Conservation (phyloP, 2,113 vertebrate genomes). For the Pseudopodoces humilis region DNA sequence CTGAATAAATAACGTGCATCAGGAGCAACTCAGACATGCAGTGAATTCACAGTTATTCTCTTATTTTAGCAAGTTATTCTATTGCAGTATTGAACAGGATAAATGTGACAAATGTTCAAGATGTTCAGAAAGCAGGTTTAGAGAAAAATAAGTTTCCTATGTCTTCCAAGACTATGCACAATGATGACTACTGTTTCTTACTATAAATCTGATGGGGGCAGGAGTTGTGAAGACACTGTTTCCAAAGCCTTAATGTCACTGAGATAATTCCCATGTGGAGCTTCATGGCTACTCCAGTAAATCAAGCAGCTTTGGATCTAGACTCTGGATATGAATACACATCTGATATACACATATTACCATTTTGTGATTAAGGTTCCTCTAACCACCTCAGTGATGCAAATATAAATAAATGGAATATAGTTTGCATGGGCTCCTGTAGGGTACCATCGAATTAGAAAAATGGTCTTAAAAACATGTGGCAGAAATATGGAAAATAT, state of each 20-base stretch:
- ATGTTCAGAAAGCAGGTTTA: not conserved
- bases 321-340: not conserved
- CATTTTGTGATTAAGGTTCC: not conserved
- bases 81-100: not conserved
- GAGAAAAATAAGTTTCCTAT: not conserved
- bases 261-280: not conserved
- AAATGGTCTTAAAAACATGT: not conserved
- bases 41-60: not conserved
- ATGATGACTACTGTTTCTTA: not conserved
- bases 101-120: not conserved
- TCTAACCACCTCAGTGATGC: not conserved
- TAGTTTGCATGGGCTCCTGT: not conserved
- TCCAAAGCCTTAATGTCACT: not conserved
- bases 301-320: not conserved
- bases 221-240: not conserved
- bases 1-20: slow-evolving; percentile 11
- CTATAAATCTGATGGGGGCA: not conserved
- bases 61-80: not conserved
- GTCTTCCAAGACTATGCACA: not conserved
- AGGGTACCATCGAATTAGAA: not conserved
- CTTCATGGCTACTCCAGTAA: not conserved
- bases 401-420: not conserved
- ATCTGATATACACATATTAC: not conserved
- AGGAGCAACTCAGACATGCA: not conserved
- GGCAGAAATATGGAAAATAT: not conserved